Evolutionary conservation across 2,888 invertebrate genomes (phyloP).

Genomic region (Lasioglossum malachurum): DNA sequence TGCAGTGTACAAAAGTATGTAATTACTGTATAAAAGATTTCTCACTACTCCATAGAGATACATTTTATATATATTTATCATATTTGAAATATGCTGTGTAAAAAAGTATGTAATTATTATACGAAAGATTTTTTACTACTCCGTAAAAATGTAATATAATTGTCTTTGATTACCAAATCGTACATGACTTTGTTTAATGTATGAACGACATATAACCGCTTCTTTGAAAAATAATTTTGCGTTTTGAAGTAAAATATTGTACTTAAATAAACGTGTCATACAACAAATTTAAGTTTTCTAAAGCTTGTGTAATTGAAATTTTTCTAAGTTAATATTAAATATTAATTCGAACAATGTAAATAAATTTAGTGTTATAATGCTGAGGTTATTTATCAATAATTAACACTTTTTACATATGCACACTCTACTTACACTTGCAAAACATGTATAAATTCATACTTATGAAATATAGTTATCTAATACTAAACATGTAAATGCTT

Average conservation of each 20-base stretch:
- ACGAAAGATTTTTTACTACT: neutral
- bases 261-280: neutral
- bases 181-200: neutral
- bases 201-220: neutral
- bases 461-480: no score
- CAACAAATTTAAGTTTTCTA: neutral
- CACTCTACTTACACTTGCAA: neutral
- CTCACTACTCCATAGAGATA: neutral
- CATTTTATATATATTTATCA: slow-evolving; percentile 22
- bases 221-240: neutral
- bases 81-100: neutral
- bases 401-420: neutral
- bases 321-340: neutral
- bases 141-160: neutral
- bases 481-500: no score
- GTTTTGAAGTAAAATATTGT: neutral
- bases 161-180: neutral
- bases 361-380: neutral
- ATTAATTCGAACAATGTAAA: neutral
- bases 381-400: neutral
- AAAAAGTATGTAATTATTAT: neutral
- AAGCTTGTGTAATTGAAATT: neutral
- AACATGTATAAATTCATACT: neutral
- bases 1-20: neutral
- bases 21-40: neutral